Evolutionary conservation across 2,797 vertebrate genomes (phyloP).

Genomic region (Gobionotothen gibberifrons): DNA sequence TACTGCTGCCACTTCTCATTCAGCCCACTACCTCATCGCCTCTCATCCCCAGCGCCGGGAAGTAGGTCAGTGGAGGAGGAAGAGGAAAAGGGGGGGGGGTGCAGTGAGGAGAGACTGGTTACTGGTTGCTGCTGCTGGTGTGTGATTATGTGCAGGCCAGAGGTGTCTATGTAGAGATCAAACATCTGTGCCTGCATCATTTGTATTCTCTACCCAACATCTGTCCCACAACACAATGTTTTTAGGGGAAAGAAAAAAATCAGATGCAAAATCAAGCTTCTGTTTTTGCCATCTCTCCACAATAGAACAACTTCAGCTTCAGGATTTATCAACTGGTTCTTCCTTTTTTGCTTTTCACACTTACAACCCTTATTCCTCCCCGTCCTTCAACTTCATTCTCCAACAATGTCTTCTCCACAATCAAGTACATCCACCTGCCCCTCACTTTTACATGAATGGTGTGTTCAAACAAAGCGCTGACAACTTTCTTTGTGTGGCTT

Average conservation of each 20-base stretch:
- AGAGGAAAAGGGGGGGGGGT: slow-evolving; percentile 41
- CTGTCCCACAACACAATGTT: slow-evolving; percentile 30
- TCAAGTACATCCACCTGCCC: background rate
- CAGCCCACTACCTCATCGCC: slow-evolving; percentile 70
- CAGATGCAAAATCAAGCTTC: slow-evolving; percentile 7
- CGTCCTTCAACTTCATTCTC: background rate
- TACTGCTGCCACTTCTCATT: slow-evolving; percentile 80
- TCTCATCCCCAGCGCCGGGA: slow-evolving; percentile 70
- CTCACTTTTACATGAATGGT: background rate
- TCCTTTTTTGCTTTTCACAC: background rate
- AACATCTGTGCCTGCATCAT: slow-evolving; percentile 54
- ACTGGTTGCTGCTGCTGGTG: slow-evolving; percentile 25
- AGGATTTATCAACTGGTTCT: slow-evolving; percentile 12
- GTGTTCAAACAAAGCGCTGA: too few relatives aligned
- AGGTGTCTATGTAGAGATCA: slow-evolving; percentile 39
- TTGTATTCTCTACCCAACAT: slow-evolving; percentile 40
- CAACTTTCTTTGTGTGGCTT: too few relatives aligned
- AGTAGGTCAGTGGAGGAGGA: slow-evolving; percentile 82
- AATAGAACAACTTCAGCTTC: slow-evolving; percentile 1
- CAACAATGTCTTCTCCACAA: background rate
- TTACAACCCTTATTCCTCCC: background rate
- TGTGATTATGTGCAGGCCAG: slow-evolving; percentile 15
- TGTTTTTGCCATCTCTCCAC: background rate
- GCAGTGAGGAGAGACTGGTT: slow-evolving; percentile 40
- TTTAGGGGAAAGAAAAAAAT: slow-evolving; percentile 16